Conservation (phyloP, 2,888 invertebrate genomes). For the Calameuta filiformis region DNA sequence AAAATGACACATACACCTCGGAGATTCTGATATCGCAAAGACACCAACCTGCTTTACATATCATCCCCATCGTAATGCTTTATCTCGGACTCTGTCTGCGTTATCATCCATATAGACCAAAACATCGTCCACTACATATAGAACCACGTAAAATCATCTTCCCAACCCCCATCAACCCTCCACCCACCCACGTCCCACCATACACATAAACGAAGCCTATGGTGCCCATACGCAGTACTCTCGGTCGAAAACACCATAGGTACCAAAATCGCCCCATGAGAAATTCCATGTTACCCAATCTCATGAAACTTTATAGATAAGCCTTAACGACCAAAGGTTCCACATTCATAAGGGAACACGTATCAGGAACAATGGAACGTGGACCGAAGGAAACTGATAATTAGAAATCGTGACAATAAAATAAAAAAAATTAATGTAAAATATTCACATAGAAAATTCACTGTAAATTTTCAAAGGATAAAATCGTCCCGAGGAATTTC, state of each 20-base stretch:
- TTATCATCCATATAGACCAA: neutral
- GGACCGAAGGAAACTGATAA: neutral
- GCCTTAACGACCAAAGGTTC: neutral
- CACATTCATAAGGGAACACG: neutral
- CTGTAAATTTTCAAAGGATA: neutral
- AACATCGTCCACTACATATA: neutral
- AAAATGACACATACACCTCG: constrained; percentile 30
- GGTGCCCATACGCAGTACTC: too few relatives aligned
- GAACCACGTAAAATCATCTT: neutral
- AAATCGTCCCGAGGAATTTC: neutral
- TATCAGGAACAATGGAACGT: neutral
- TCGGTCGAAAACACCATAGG: too few relatives aligned
- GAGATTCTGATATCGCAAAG: constrained; percentile 23
- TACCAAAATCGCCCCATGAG: neutral
- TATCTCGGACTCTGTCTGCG: constrained; percentile 23
- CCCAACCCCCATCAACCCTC: too few relatives aligned
- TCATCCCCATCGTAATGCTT: constrained; percentile 26
- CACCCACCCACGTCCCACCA: too few relatives aligned
- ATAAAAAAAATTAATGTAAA: too few relatives aligned
- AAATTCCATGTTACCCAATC: neutral
- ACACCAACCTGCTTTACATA: constrained; percentile 24
- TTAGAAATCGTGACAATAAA: neutral
- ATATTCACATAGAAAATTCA: neutral
- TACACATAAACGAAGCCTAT: too few relatives aligned
- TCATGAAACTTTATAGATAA: neutral